Evolutionary conservation across 2,797 vertebrate species (phyloP), one percentile per base, ranked within the genome.

Genomic region (Lutjanus campechanus): DNA sequence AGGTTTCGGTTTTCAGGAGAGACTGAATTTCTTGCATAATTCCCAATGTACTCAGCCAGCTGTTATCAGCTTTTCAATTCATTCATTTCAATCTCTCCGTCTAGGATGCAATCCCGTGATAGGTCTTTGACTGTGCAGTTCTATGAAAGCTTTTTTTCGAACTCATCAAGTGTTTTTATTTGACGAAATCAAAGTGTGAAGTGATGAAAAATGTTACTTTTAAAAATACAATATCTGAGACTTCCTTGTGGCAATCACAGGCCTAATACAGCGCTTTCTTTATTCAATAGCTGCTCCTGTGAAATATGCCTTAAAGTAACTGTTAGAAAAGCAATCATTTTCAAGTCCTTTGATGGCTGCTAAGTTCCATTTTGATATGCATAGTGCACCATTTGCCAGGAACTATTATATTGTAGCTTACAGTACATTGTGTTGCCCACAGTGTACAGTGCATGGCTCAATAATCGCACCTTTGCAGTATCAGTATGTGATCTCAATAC

Each of bases 1-100:
- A 74, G 47, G 55, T 68, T 82, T 83, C 66, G n/a, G 59, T 77
- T 82, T 73, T 83, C 40, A 80, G 58, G 71, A 82, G 83, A 76
- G n/a, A 70, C 64, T 67, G 60, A 60, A 63, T 66, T 20, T 73
- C 55, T 73, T 69, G 66, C 59, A 72, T 81, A 69, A 86, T 80
- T 90, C 77, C 74, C 62, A 69, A 43, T 74, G 66, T 75, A 58
- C 71, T 76, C 73, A 47, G 20, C 60, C 77, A 71, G 61, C 79
- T 80, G 74, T 58, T 82, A 77, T 83, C 73, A 66, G 11, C 61
- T 84, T 69, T 82, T 73, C 59, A 74, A 36, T 81, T 70, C 66
- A 25, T 68, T 84, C 70, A 69, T 68, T 85, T 69, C 19, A 65
- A 5, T 44, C 58, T 71, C 50, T 68, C 56, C 49, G 17, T 61